A percentile compares a stretch with the other conserved stretches of the same genome.
These are phyloP conservation scores for Genyomyrus donnyi DNA, from an alignment of 2,113 vertebrate species.

Conservation along the genomic window DNA sequence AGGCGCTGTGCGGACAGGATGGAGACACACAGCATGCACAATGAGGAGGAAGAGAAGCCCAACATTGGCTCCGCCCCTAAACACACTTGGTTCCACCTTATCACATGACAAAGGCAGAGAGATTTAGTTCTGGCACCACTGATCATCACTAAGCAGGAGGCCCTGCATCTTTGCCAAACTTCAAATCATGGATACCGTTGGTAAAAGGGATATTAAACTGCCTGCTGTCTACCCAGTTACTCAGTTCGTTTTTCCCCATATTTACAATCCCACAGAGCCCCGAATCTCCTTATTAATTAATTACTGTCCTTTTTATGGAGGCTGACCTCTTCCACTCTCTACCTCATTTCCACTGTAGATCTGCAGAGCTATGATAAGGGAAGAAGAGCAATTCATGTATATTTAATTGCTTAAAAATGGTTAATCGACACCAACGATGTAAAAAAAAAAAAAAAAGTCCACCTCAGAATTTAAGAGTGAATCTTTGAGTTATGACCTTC, in stretches of 20 bases:
- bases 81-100: not conserved
- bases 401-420: not conserved
- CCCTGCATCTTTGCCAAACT: not conserved
- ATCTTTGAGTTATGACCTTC: not conserved
- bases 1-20: constrained; percentile 21
- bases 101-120: not conserved
- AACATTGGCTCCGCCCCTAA: not conserved
- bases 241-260: not conserved
- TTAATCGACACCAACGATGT: not conserved
- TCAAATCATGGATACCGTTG: not conserved
- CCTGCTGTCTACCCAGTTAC: not conserved
- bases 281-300: not conserved
- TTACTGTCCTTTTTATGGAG: not conserved
- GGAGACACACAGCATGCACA: constrained; percentile 23
- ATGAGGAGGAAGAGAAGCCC: constrained; percentile 17
- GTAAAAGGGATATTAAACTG: not conserved
- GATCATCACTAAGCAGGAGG: not conserved
- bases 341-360: not conserved
- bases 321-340: not conserved
- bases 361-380: not conserved
- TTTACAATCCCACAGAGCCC: not conserved
- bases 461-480: not conserved
- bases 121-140: not conserved
- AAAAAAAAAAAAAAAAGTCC: not conserved
- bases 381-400: not conserved